Base-by-base conservation (phyloP, 2,888 invertebrate genomes). In the Temnothorax unifasciatus region DNA sequence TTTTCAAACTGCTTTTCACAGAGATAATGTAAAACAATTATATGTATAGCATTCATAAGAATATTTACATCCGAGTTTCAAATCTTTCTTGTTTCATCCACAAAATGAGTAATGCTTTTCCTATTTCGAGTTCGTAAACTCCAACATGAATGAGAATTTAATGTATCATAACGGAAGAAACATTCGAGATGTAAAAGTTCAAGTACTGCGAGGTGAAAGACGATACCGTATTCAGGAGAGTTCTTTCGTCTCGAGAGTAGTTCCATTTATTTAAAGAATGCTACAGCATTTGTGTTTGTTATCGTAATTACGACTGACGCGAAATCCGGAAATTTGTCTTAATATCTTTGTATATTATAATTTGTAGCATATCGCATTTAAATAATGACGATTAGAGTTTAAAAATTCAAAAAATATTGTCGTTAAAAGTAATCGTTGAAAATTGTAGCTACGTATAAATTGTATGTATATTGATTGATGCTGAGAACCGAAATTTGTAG, bases 111-210 rank as follows among this genome's bases (percentile, higher is more conserved):
- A 52, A 50, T 66, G 21, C 6, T 38, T 18, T 52, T 38, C 9
- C 34, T 64, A 64, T 38, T 41, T 64, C 15, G 11, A 50, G 13
- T 52, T 38, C 21, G 21, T 50, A 63, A 64, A 47, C 9, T 52
- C 25, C 34, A 34, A 47, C 4, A 18, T 38, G 21, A 47, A 75
- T 63, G 50, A 66, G 50, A 66, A 66, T 76, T 76, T 76, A 76
- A 76, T 52, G 38, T 41, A 52, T 47, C 8, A 21, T 64, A 47
- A 50, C 44, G 8, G 21, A 64, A 34, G 64, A 50, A 64, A 34
- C 34, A 64, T 11, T 6, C 21, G 21, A 50, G 15, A 47, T 25
- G 34, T 21, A 34, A 75, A 75, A 64, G 34, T 64, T 75, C 21
- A 75, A 47, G 64, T 64, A 64, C 21, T 21, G 47, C 34, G 11